These are phyloP conservation scores for Caiman crocodilus DNA, from an alignment of 2,797 vertebrate genomes.

Conservation along the genomic window DNA sequence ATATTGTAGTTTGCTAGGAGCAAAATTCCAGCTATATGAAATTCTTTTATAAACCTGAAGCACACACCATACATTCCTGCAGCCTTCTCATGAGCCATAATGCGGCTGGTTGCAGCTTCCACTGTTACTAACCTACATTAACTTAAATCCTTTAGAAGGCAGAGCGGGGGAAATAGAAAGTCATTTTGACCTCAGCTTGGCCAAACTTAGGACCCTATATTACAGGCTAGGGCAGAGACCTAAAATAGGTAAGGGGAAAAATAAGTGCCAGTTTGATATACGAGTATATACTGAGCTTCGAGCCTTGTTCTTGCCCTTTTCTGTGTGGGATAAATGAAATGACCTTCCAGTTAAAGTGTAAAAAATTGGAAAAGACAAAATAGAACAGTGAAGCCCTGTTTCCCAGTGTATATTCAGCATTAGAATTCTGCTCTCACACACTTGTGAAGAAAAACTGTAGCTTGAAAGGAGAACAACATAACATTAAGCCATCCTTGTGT, in stretches of 20 bases:
- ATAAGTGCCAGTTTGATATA: conserved; percentile 72
- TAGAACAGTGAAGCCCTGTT: conserved; percentile 32
- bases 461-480: conserved; percentile 67
- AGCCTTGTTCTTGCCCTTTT: conserved; percentile 61
- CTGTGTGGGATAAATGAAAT: conserved; percentile 70
- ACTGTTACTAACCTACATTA: neutral
- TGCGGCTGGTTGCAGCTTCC: conserved; percentile 27
- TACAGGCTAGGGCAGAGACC: neutral
- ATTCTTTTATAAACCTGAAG: conserved; percentile 63
- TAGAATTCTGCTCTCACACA: conserved; percentile 65
- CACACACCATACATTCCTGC: neutral
- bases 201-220: neutral
- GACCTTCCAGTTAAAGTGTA: conserved; percentile 63
- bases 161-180: neutral
- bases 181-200: conserved; percentile 42
- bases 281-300: conserved; percentile 50
- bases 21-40: conserved; percentile 55
- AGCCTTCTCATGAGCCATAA: conserved; percentile 34
- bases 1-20: conserved; percentile 59
- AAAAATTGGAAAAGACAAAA: conserved; percentile 68
- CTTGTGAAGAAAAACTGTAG: conserved; percentile 57
- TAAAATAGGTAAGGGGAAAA: conserved; percentile 58
- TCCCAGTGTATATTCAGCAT: conserved; percentile 35
- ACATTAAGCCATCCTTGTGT: conserved; percentile 59
- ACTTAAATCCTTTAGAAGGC: conserved; percentile 9